Evolutionary conservation across 37 sponge, comb jelly and placozoan genomes (phyloP), one percentile per base, ranked within the genome.

Genomic region (Amphimedon queenslandica): DNA sequence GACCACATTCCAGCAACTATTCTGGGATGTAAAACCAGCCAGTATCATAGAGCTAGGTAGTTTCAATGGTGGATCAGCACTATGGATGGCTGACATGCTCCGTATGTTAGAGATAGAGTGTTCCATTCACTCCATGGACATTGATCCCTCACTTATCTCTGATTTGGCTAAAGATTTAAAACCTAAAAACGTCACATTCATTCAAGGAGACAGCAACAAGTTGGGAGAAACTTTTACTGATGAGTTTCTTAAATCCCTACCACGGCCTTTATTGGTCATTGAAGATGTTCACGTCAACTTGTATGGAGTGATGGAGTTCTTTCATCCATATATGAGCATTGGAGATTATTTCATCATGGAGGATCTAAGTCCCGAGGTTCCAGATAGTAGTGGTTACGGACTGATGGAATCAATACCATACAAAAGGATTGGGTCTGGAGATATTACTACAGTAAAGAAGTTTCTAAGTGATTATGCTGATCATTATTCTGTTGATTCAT

Each of bases 11-110:
- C 63, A 84, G 16, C 79, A 80, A 66, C 37, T 89, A 40, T 37
- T 89, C 3, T 70, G 41, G 29, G 37, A 76, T 38, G 51, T 84
- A 13, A 47, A 43, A 21, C 90, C 90, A 58, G 61, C 47, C 2
- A 80, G 81, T 4, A 69, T 89, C 4, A 76, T 89, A 24, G 90
- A 89, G 74, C n/a, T 89, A 34, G 90, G 90, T 25, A 60, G 77
- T 1, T 88, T 71, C 30, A 29, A n/a, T 25, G 83, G 88, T 25
- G 88, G 79, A 6, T 58, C 74, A 66, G 77, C 90, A 40, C 3
- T 89, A 0, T 84, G 81, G 81, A 71, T 80, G 37, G 77, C 72
- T 4, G 85, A 89, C 69, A 80, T 43, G 41, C 32, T 80, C 31
- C 53, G 27, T 23, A 21, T 37, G 29, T n/a, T 71, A 39, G 77